Evolutionary conservation across 1,140 invertebrate species (phyloP).

Genomic region (Daktulosphaira vitifoliae): DNA sequence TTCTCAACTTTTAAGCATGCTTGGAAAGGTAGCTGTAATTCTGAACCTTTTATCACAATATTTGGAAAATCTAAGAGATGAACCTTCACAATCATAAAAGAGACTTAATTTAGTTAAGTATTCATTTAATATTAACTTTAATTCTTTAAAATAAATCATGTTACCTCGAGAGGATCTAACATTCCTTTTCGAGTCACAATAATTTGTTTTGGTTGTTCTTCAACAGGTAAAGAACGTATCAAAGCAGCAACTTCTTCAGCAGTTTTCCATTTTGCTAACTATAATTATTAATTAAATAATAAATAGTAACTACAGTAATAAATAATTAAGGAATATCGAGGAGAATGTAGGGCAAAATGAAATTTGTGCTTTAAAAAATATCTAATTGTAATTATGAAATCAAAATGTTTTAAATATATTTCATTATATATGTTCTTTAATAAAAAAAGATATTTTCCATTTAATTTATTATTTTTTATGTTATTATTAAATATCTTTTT

Average conservation of each 20-base stretch:
- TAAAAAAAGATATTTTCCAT: too few relatives aligned
- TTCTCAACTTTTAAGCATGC: constrained; percentile 98
- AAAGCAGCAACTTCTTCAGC: constrained; percentile 99
- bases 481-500: too few relatives aligned
- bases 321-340: too few relatives aligned
- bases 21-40: constrained; percentile 97
- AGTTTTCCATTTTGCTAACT: constrained; percentile 94
- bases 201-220: constrained; percentile 99
- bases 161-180: constrained; percentile 92
- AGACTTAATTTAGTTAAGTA: constrained; percentile 8
- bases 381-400: too few relatives aligned
- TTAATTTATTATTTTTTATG: too few relatives aligned
- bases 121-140: neutral
- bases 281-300: neutral
- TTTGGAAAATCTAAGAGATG: constrained; percentile 99
- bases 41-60: constrained; percentile 98
- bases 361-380: too few relatives aligned
- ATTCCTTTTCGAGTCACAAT: constrained; percentile 99
- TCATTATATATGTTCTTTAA: too few relatives aligned
- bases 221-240: constrained; percentile 96
- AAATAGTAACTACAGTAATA: too few relatives aligned
- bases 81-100: constrained; percentile 47
- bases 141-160: neutral
- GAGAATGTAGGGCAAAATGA: too few relatives aligned
- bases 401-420: too few relatives aligned